Evolutionary conservation across 2,797 vertebrate species (phyloP).

Genomic region (Poeciliopsis paucimaculata): DNA sequence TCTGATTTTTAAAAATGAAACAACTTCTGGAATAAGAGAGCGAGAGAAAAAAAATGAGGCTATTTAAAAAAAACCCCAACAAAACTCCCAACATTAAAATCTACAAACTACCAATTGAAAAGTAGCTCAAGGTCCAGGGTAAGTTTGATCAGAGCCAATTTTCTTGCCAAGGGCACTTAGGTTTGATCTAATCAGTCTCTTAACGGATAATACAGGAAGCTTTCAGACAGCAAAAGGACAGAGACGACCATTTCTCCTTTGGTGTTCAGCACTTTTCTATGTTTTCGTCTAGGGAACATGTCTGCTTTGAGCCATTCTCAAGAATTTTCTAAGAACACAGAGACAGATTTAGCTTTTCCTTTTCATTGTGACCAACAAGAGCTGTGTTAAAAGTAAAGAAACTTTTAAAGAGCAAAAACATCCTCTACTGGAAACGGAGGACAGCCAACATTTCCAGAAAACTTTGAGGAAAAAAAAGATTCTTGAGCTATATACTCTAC

Average conservation of each 20-base stretch:
- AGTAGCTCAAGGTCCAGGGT: constrained; percentile 8
- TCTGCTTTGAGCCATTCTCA: background rate
- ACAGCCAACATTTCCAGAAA: background rate
- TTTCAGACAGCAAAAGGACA: constrained; percentile 21
- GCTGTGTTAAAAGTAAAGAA: background rate
- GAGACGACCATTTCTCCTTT: constrained; percentile 1
- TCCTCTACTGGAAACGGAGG: background rate
- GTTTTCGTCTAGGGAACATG: background rate
- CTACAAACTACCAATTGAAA: constrained; percentile 34
- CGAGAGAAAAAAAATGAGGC: background rate
- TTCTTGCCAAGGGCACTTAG: constrained; percentile 45
- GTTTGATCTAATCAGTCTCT: constrained; percentile 47
- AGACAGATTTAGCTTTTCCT: background rate
- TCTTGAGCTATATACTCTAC: background rate
- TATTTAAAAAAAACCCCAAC: constrained; percentile 1
- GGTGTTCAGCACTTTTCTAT: background rate
- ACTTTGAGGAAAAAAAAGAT: background rate
- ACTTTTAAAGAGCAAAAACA: background rate
- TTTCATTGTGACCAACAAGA: background rate
- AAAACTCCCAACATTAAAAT: constrained; percentile 20
- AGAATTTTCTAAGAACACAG: constrained; percentile 1
- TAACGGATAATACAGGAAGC: constrained; percentile 24
- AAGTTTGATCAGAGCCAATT: constrained; percentile 45
- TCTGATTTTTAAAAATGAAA: constrained; percentile 6
- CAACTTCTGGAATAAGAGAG: background rate